Evolutionary conservation across 2,797 vertebrate species (phyloP).

Genomic region (Melanotaenia boesemani): DNA sequence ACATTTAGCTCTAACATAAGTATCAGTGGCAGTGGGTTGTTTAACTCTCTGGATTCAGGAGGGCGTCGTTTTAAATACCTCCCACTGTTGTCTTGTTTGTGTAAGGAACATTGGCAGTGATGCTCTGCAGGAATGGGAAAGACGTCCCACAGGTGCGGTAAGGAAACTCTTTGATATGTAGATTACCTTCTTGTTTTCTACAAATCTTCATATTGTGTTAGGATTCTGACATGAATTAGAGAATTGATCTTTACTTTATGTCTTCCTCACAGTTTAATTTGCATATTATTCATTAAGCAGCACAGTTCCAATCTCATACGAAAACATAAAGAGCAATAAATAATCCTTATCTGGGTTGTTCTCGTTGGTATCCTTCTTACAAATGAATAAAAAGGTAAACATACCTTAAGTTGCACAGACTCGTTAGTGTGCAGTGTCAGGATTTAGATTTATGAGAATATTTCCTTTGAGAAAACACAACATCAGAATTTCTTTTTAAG

Average conservation of each 20-base stretch:
- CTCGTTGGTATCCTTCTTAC: neutral
- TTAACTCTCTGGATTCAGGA: constrained; percentile 54
- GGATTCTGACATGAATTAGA: constrained; percentile 47
- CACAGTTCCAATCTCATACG: neutral
- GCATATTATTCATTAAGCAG: neutral
- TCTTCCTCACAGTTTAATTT: constrained; percentile 16
- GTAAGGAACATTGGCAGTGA: constrained; percentile 25
- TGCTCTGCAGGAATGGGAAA: constrained; percentile 26
- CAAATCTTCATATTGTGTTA: constrained; percentile 44
- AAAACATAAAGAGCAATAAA: neutral
- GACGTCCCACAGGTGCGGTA: constrained; percentile 40
- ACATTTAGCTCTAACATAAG: constrained; percentile 22
- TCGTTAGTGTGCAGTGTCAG: neutral
- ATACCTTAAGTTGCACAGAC: neutral
- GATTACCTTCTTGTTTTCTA: constrained; percentile 60
- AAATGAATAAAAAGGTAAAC: neutral
- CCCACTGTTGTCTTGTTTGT: constrained; percentile 30
- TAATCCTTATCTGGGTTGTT: neutral
- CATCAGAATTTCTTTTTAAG: neutral
- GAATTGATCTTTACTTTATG: constrained; percentile 10
- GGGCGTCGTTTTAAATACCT: constrained; percentile 32
- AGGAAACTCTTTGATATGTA: constrained; percentile 65
- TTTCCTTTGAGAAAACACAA: neutral
- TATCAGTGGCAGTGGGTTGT: constrained; percentile 16
- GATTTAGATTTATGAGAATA: neutral